These are phyloP conservation scores for Lordiphosa stackelbergi DNA, from an alignment of 1,140 invertebrate genomes.

Conservation along the genomic window DNA sequence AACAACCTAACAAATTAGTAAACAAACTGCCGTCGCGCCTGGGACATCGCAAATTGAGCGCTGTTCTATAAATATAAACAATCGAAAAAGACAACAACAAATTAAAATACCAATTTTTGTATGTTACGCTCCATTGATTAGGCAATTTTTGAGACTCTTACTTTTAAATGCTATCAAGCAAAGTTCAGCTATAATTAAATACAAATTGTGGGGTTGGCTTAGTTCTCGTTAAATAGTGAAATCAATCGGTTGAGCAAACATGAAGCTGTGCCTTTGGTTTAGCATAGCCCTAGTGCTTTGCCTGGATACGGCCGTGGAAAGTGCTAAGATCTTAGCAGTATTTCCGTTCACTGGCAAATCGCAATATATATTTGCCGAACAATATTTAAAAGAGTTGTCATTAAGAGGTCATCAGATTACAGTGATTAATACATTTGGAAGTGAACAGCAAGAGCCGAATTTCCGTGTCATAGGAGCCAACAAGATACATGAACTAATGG, in stretches of 20 bases:
- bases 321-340: slow-evolving; percentile 57
- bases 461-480: slow-evolving; percentile 72
- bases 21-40: slow-evolving; percentile 45
- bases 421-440: slow-evolving; percentile 76
- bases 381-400: slow-evolving; percentile 75
- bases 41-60: slow-evolving; percentile 5
- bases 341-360: slow-evolving; percentile 68
- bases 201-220: slow-evolving; percentile 16
- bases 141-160: slow-evolving; percentile 5
- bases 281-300: slow-evolving; percentile 1
- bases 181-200: slow-evolving; percentile 23
- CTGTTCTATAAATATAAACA: slow-evolving; percentile 9
- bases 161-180: slow-evolving; percentile 2
- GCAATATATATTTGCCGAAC: slow-evolving; percentile 63
- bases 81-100: slow-evolving; percentile 18
- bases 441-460: slow-evolving; percentile 56
- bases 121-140: slow-evolving; percentile 28
- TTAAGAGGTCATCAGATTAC: slow-evolving; percentile 78
- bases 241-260: slow-evolving; percentile 12
- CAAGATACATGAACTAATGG: slow-evolving; percentile 59
- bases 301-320: slow-evolving; percentile 12
- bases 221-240: slow-evolving; percentile 23
- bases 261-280: slow-evolving; percentile 7
- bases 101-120: not conserved
- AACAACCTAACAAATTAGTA: slow-evolving; percentile 37